Percentiles rank a stretch among this genome's conserved stretches.
phyloP scores from a whole-genome alignment of 1,140 invertebrate species.

The Saxidomus purpurata region DNA sequence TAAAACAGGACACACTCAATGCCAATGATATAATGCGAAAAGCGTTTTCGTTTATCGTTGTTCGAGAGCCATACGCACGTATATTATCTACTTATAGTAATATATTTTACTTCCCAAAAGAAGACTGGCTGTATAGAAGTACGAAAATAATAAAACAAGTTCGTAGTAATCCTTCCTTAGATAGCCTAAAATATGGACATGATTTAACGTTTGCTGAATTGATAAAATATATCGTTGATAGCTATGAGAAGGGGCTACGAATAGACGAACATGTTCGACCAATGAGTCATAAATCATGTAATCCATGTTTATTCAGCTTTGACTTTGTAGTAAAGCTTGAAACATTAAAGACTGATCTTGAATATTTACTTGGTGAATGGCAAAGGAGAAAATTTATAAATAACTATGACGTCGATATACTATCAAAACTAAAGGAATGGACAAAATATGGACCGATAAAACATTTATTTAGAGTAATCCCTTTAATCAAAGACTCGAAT shows the following conservation, averaged over 20 bases:
- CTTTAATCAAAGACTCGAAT: background rate
- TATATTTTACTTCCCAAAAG: too few species aligned
- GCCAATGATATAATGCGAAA: background rate
- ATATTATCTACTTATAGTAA: too few species aligned
- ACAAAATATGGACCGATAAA: too few species aligned
- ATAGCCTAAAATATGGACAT: background rate
- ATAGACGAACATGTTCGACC: background rate
- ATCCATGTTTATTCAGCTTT: too few species aligned
- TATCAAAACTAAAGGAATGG: background rate
- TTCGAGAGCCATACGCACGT: too few species aligned
- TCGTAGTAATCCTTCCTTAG: background rate
- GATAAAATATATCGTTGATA: background rate
- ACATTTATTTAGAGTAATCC: too few species aligned
- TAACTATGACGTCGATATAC: background rate
- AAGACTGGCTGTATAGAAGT: too few species aligned
- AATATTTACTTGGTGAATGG: background rate
- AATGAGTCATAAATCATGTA: too few species aligned
- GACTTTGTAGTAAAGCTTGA: background rate
- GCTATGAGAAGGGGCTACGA: background rate
- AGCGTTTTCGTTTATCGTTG: too few species aligned
- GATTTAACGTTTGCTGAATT: constrained; percentile 3
- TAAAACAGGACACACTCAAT: background rate
- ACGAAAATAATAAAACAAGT: too few species aligned
- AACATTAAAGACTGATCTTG: background rate
- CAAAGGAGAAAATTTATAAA: background rate